phyloP scores from a whole-genome alignment of 1,140 invertebrate genomes.

The Amphibalanus amphitrite region DNA sequence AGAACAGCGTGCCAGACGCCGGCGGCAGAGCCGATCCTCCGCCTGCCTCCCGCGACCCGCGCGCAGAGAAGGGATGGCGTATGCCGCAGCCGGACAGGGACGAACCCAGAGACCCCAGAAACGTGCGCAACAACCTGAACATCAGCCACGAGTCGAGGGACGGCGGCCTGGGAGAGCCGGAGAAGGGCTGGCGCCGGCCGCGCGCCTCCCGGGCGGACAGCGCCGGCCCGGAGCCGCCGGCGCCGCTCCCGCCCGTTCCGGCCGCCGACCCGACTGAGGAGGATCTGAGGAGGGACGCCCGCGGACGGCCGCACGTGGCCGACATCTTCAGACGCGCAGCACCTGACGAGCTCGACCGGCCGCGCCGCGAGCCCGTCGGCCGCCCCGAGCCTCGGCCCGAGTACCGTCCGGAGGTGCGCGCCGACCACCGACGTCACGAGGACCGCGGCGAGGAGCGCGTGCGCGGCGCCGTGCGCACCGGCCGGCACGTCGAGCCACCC shows the following conservation, averaged over 20 bases:
- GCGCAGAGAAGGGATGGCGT: not conserved
- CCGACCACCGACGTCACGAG: too few species aligned
- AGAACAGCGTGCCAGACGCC: not conserved
- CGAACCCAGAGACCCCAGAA: not conserved
- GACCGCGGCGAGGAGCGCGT: slow-evolving; percentile 46
- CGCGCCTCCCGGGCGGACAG: not conserved
- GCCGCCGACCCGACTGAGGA: slow-evolving; percentile 30
- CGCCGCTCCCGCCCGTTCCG: slow-evolving; percentile 20
- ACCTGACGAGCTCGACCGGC: slow-evolving; percentile 18
- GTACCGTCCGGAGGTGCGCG: too few species aligned
- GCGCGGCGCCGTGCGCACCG: slow-evolving; percentile 62
- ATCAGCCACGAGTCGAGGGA: slow-evolving; percentile 27
- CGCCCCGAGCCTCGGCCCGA: not conserved
- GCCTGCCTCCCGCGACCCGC: too few species aligned
- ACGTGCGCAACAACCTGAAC: slow-evolving; percentile 16
- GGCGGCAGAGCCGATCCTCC: not conserved
- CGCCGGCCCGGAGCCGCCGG: slow-evolving; percentile 24
- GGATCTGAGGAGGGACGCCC: slow-evolving; percentile 77
- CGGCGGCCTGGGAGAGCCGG: slow-evolving; percentile 21
- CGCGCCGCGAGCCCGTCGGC: slow-evolving; percentile 25
- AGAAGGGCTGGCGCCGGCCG: not conserved
- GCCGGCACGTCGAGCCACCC: slow-evolving; percentile 58
- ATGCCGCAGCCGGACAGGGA: not conserved
- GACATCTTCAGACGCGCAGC: slow-evolving; percentile 5
- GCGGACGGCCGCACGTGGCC: slow-evolving; percentile 25